phyloP scores from a whole-genome alignment of 2,113 vertebrate species.

The Mungos mungo region DNA sequence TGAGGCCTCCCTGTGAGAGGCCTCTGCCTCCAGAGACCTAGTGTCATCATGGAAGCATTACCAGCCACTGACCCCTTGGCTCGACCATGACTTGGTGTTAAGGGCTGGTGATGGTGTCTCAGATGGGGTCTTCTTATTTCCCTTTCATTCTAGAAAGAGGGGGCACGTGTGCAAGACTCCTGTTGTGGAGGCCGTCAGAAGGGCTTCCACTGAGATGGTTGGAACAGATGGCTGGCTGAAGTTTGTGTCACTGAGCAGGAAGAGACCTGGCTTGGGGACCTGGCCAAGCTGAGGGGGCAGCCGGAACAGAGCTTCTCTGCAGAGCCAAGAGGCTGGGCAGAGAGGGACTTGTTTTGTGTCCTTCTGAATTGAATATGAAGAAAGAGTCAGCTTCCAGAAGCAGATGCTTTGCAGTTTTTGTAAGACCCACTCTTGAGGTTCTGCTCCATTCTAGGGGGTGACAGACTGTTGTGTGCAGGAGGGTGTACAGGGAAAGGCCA shows the following conservation, averaged over 20 bases:
- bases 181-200: accelerated
- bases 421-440: not conserved
- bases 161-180: no score
- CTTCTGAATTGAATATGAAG: not conserved
- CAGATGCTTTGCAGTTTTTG: accelerated
- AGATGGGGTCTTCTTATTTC: not conserved
- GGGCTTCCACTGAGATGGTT: not conserved
- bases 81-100: accelerated
- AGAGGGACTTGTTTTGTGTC: not conserved
- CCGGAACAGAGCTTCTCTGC: accelerated
- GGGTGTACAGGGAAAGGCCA: not conserved
- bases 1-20: not conserved
- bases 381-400: not conserved
- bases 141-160: not conserved
- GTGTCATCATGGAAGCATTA: not conserved
- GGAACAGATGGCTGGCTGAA: not conserved
- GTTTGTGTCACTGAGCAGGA: conserved; percentile 7
- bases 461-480: not conserved
- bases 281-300: not conserved
- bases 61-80: accelerated
- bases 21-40: not conserved
- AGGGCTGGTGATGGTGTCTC: not conserved
- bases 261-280: not conserved
- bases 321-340: not conserved
- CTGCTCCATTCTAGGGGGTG: accelerated